Percentiles rank a stretch among this genome's conserved stretches.
Conservation (phyloP, 2,888 invertebrate species). For the Notodonta ziczac region DNA sequence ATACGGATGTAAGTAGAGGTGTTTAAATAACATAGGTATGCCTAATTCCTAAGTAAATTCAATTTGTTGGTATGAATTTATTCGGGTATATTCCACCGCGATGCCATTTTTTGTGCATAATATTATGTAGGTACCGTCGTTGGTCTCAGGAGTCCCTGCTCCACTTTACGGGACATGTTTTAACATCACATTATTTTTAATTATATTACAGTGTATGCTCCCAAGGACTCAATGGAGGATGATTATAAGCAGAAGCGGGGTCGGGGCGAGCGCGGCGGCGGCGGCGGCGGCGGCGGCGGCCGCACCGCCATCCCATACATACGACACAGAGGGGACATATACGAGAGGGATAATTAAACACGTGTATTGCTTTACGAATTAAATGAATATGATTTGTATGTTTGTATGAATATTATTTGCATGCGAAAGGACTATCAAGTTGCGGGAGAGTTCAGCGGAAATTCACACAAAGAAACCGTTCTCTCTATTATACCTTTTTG, state of each 20-base stretch:
- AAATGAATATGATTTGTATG: slow-evolving; percentile 17
- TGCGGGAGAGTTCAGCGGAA: no score
- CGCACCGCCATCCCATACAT: slow-evolving; percentile 68
- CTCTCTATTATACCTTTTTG: no score
- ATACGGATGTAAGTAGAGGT: no score
- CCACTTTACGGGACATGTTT: slow-evolving; percentile 3
- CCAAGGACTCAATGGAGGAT: slow-evolving; percentile 43
- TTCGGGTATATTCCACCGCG: not conserved
- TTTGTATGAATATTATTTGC: slow-evolving; percentile 5
- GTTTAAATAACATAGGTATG: no score
- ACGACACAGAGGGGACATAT: slow-evolving; percentile 60
- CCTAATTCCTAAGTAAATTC: no score
- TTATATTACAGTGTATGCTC: slow-evolving; percentile 36
- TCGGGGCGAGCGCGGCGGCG: slow-evolving; percentile 39
- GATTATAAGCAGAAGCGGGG: slow-evolving; percentile 51
- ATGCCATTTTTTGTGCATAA: not conserved
- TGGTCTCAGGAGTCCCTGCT: not conserved
- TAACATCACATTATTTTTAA: slow-evolving; percentile 5
- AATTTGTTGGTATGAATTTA: not conserved
- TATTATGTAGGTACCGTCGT: not conserved
- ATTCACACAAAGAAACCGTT: no score
- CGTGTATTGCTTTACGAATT: slow-evolving; percentile 7
- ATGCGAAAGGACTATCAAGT: no score
- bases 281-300: slow-evolving; percentile 35
- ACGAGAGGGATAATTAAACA: slow-evolving; percentile 51